A percentile compares a stretch with the other conserved stretches of the same genome.
Evolutionary conservation across 2,797 vertebrate genomes (phyloP).

Genomic region (Megalops cyprinoides): DNA sequence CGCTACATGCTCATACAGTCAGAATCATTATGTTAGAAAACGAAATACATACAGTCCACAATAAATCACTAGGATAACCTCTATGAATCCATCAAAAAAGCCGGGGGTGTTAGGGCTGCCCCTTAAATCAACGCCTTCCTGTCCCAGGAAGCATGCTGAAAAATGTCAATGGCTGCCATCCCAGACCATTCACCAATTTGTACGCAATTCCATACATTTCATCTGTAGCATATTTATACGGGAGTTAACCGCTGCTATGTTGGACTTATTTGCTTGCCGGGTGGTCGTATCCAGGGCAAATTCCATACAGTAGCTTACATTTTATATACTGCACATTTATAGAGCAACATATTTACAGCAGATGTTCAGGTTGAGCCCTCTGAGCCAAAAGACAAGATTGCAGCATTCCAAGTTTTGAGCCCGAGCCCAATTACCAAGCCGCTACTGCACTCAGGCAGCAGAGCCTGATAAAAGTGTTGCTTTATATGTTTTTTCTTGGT

Average conservation of each 20-base stretch:
- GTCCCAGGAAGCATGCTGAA: not conserved
- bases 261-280: not conserved
- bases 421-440: not conserved
- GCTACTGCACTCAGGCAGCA: not conserved
- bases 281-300: not conserved
- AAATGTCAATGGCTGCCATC: not conserved
- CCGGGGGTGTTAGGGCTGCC: not conserved
- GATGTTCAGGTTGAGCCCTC: conserved; percentile 3
- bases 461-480: not conserved
- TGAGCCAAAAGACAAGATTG: no score
- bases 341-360: not conserved
- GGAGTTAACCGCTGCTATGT: not conserved
- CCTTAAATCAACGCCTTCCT: not conserved
- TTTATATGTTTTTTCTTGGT: not conserved
- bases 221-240: not conserved
- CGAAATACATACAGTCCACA: conserved; percentile 23
- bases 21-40: conserved; percentile 18
- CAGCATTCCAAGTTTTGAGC: not conserved
- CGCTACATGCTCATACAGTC: not conserved
- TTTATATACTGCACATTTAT: not conserved
- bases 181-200: not conserved
- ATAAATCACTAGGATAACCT: not conserved
- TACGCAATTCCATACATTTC: not conserved
- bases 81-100: not conserved
- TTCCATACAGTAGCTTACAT: not conserved